These are phyloP conservation scores for Notechis scutatus DNA, from an alignment of 2,113 vertebrate genomes.

Conservation along the genomic window DNA sequence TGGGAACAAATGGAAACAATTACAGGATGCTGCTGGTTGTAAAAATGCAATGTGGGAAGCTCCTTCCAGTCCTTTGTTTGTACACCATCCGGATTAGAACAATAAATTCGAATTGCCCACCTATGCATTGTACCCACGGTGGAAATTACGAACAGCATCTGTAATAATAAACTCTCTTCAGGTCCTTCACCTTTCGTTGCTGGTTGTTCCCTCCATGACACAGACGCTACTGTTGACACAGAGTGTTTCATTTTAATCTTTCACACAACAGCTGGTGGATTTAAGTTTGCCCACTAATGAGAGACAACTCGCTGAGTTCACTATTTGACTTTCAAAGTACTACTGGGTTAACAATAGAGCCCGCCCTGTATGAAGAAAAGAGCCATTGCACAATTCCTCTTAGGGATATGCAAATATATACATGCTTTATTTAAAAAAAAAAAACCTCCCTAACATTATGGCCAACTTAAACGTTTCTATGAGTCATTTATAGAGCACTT, in stretches of 20 bases:
- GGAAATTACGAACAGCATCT: neutral
- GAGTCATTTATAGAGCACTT: neutral
- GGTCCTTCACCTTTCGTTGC: neutral
- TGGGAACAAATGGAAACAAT: slow-evolving; percentile 11
- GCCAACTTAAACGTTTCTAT: neutral
- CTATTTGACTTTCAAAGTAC: neutral
- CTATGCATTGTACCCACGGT: neutral
- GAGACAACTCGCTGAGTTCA: neutral
- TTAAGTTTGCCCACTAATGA: neutral
- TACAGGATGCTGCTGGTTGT: neutral
- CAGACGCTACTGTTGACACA: neutral
- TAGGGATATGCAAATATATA: neutral
- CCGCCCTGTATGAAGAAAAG: neutral
- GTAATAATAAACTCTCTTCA: neutral
- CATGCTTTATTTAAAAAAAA: neutral
- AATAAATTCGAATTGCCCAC: neutral
- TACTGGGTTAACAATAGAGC: too few relatives aligned
- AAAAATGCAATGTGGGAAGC: neutral
- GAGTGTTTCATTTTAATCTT: neutral
- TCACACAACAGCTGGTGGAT: neutral
- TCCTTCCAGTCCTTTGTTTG: neutral
- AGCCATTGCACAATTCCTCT: neutral
- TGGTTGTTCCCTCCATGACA: neutral
- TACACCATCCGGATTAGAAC: neutral
- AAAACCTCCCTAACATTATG: neutral